A percentile compares a stretch with the other conserved stretches of the same genome.
Conservation (phyloP, 2,797 vertebrate genomes). For the Parauchenoglanis punctatus region DNA sequence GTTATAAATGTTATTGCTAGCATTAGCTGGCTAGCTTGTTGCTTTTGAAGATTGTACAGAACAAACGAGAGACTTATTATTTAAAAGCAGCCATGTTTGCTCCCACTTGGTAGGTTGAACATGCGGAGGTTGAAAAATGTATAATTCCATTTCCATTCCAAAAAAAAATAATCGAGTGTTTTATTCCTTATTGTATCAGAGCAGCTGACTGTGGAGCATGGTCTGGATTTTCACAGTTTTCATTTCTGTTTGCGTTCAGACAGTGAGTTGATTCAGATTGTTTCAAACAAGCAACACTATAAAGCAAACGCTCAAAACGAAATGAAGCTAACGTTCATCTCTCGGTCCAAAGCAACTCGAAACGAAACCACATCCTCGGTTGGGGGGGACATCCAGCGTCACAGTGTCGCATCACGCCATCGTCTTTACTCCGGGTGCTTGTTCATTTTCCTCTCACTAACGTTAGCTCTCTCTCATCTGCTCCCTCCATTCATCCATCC, state of each 20-base stretch:
- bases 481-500: conserved; percentile 41
- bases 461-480: conserved; percentile 79
- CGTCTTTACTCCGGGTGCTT: conserved; percentile 32
- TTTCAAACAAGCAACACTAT: neutral
- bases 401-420: neutral
- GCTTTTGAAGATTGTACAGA: neutral
- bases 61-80: neutral
- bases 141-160: neutral
- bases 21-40: neutral
- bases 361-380: neutral
- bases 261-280: neutral
- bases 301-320: neutral
- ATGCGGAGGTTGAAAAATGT: too few species aligned
- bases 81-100: neutral
- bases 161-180: neutral
- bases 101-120: neutral
- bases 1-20: neutral
- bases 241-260: too few species aligned
- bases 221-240: neutral
- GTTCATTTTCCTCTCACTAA: conserved; percentile 73
- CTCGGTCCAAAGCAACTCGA: too few species aligned
- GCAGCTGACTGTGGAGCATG: too few species aligned
- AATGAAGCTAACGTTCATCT: too few species aligned
- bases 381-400: neutral
- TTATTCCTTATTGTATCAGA: too few species aligned